Base-by-base conservation (phyloP, 2,113 vertebrate genomes). In the Chiloscyllium plagiosum region DNA sequence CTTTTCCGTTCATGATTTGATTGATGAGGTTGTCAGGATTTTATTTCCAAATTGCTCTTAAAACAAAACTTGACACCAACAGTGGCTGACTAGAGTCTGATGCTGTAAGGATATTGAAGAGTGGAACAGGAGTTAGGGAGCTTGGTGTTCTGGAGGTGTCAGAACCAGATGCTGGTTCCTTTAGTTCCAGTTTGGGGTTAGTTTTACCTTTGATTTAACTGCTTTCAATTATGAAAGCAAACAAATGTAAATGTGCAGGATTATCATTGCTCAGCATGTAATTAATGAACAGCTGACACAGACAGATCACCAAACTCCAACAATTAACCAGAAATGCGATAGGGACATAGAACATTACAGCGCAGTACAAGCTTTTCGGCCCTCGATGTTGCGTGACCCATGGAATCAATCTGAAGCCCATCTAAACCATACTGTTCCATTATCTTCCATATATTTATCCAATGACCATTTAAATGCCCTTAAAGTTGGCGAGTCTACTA, bases 221-320 rank as follows among this genome's bases (percentile, higher is more conserved):
- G 68, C 68, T 95, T 95, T 95, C 69, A 95, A 76, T 95, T 47
- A 95, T 29, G 72, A 50, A 95, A 61, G 56, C n/a, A 72, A 72
- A 52, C 10, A 76, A 6, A 52, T 68, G 19, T 68, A 93, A 37
- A n/a, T 22, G 61, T 68, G 33, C 61, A 37, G 17, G n/a, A 68
- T 61, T 37, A 37, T 37, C 89, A 42, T 33, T 37, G 61, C 89
- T 68, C 61, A 10, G 87, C 29, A 19, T 68, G 61, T 37, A 20
- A 92, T 65, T 93, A 68, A 93, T 93, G 65, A 22, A 17, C 89
- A 93, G 89, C 61, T 93, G 89, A 22, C 89, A 37, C 7, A 20
- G 89, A 66, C 89, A 93, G 61, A 22, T 33, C 61, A 15, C 5
- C 33, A 92, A 90, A 13, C 65, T 33, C 87, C 89, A 92, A 33